phyloP scores from a whole-genome alignment of 2,113 vertebrate species.

The Isichthys henryi region DNA sequence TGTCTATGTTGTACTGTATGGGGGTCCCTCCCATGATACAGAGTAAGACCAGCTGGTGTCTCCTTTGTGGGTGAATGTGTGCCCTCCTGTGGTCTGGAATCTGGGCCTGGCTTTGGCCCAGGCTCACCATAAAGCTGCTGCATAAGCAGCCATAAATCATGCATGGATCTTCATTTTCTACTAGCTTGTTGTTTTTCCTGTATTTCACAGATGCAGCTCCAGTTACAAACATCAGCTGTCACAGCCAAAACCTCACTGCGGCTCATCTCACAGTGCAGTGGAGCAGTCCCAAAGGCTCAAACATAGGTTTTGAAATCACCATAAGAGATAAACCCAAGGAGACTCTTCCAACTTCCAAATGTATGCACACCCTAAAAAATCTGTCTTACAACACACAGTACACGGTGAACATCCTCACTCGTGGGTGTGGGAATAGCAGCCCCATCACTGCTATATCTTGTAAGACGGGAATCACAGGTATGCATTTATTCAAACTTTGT shows the following conservation, averaged over 20 bases:
- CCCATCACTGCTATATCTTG: background rate
- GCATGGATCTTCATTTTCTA: background rate
- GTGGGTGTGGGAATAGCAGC: background rate
- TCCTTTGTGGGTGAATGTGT: background rate
- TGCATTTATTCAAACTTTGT: no score
- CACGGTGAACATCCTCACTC: background rate
- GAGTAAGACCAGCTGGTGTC: background rate
- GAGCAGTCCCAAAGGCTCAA: background rate
- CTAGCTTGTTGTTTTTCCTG: background rate
- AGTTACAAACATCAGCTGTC: background rate
- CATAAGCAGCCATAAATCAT: background rate
- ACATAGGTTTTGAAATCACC: background rate
- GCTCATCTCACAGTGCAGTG: background rate
- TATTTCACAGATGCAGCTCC: constrained; percentile 6
- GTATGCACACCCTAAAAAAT: background rate
- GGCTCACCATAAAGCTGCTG: background rate
- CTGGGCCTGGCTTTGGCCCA: background rate
- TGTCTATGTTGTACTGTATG: no score
- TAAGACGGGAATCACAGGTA: constrained; percentile 11
- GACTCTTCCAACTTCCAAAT: background rate
- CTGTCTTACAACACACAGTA: background rate
- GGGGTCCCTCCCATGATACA: background rate
- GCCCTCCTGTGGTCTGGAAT: background rate
- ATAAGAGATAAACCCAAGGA: background rate
- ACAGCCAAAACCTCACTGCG: background rate